Evolutionary conservation across 2,113 vertebrate species (phyloP), one percentile per base, ranked within the genome.

Genomic region (Salvelinus namaycush): DNA sequence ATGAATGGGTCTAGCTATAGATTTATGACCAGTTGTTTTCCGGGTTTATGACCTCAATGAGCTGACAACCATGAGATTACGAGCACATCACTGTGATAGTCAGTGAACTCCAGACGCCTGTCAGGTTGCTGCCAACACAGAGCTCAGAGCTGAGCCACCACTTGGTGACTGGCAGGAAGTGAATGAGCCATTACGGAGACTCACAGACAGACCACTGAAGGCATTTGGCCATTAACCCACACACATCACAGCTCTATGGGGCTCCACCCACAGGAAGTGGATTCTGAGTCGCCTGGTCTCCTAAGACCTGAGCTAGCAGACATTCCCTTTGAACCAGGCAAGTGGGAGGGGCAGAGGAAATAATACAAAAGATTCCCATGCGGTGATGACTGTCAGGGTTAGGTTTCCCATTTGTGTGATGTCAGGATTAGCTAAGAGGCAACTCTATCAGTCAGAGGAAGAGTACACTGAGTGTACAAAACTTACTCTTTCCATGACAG

Each of bases 91-190:
- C 51, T 76, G 65, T 14, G 18, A 74, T 44, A 66, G 34, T 77
- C 20, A 77, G 68, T 0, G 3, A 12, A 77, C 34, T 27, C 78
- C 66, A 66, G 44, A 76, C 71, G 22, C 81, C 75, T 57, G 68
- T 82, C 69, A 24, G 27, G 64, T n/a, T 73, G 68, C 76, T 83
- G 49, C 49, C 54, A 69, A 84, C 74, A 86, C 54, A 84, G 16
- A 82, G 68, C 39, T 82, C 77, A 84, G 66, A 16, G 68, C 66
- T 83, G 78, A 89, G 68, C 76, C 80, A 84, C 57, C 64, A 73
- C 48, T 49, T 51, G 49, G 78, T 81, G 88, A 88, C 86, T 29
- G 75, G 77, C 82, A 87, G 88, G 87, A 91, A 89, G 87, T 87
- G 71, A 22, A 73, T 79, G 76, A 83, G 83, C 79, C 77, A 75